Conservation (phyloP, 2,113 vertebrate genomes). For the Enhydra lutris region DNA sequence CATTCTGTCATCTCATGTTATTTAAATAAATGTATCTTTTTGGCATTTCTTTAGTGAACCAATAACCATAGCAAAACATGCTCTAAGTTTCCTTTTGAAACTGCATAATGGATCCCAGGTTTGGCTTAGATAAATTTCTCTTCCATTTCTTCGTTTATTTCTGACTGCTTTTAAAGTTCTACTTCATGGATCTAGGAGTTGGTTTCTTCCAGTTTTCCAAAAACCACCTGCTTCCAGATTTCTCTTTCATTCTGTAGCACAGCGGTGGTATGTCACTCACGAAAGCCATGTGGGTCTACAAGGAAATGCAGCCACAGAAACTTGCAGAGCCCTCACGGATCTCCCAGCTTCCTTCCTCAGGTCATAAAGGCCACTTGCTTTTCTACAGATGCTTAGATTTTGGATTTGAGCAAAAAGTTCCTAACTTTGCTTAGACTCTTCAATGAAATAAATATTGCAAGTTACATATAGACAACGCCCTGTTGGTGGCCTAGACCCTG, state of each 20-base stretch:
- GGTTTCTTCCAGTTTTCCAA: neutral
- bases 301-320: neutral
- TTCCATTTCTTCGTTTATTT: neutral
- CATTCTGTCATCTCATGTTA: neutral
- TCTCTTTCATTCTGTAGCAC: neutral
- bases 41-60: neutral
- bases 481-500: neutral
- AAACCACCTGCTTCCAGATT: neutral
- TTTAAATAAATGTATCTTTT: neutral
- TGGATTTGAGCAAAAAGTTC: slow-evolving; percentile 14
- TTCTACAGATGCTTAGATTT: neutral
- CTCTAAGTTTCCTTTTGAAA: neutral
- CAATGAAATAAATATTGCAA: neutral
- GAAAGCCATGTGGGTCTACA: neutral
- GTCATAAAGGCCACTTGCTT: neutral
- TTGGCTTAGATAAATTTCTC: neutral
- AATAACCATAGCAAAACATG: neutral
- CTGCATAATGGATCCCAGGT: neutral
- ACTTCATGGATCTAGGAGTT: neutral
- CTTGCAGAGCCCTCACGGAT: neutral
- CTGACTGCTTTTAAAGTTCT: neutral
- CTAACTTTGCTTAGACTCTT: slow-evolving; percentile 44
- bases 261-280: neutral
- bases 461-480: neutral
- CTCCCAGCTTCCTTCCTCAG: neutral